A percentile compares a stretch with the other conserved stretches of the same genome.
Evolutionary conservation across 2,113 vertebrate species (phyloP).

Genomic region (Mus spicilegus): DNA sequence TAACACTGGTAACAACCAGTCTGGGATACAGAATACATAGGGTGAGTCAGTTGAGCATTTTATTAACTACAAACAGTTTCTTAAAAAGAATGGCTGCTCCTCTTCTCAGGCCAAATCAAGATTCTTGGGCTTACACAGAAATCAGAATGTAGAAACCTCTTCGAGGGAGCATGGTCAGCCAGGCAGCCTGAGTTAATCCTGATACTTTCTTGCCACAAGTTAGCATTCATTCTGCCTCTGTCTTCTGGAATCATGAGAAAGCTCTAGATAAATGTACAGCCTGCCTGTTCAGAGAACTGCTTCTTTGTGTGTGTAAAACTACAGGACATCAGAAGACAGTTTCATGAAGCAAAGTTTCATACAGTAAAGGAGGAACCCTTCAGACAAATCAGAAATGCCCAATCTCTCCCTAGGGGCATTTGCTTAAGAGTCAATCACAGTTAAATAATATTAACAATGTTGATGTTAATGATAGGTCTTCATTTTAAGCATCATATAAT

Average conservation of each 20-base stretch:
- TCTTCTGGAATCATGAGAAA: neutral
- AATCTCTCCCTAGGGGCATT: neutral
- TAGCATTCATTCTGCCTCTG: neutral
- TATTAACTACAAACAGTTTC: neutral
- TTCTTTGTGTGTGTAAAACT: neutral
- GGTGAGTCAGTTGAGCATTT: neutral
- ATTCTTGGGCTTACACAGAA: slow-evolving; percentile 5
- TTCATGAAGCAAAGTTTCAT: neutral
- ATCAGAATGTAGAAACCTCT: neutral
- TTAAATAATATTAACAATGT: neutral
- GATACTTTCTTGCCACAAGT: slow-evolving; percentile 8
- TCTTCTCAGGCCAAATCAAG: neutral
- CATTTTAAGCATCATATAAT: neutral
- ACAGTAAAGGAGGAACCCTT: neutral
- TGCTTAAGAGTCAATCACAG: neutral
- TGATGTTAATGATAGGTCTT: neutral
- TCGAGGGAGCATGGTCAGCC: neutral
- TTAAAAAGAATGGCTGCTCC: neutral
- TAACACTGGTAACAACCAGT: neutral
- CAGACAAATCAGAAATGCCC: neutral
- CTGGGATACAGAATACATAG: neutral
- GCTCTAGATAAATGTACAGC: slow-evolving; percentile 16
- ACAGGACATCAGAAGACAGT: neutral
- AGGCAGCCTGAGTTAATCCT: neutral
- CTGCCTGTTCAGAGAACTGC: neutral